Evolutionary conservation across 2,888 invertebrate genomes (phyloP), one percentile per base, ranked within the genome.

Genomic region (Lasioglossum vierecki): DNA sequence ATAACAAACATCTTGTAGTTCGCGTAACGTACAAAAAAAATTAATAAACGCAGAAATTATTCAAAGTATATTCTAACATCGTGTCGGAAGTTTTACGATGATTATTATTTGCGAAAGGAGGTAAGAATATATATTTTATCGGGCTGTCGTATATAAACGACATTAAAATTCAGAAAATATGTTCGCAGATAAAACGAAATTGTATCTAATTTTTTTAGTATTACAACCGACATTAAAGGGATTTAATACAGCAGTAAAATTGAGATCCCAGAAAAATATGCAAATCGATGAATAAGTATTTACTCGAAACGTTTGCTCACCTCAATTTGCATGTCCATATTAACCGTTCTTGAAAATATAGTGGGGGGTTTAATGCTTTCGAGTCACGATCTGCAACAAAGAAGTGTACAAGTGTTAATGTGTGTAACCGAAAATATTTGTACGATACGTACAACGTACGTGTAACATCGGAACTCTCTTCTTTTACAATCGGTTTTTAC

Each of bases 241-340:
- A 35, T 35, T 66, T 39, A 15, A 22, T 15, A 22, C 39, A 8
- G 39, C 39, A 39, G 9, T 46, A 8, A 15, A 70, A 70, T 71
- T 30, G 71, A 44, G 5, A 30, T 41, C 60, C 72, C n/a, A n/a
- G 71, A 15, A 39, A n/a, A 26, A 26, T 35, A 60, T 60, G 60
- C 41, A 30, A 60, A 72, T 39, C 30, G 63, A 46, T n/a, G 68
- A 53, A 60, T 49, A 75, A 66, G 46, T 30, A 41, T 49, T 22
- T 26, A 72, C 30, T 73, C 6, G 66, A 57, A 35, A 63, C n/a
- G 46, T 79, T 57, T 30, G 63, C 86, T 82, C 74, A 87, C 87
- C 83, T 87, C 87, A 4, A 87, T 86, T 44, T 86, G 86, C 63
- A 11, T 44, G 41, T 87, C 87, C 86, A 83, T 87, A 57, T 79